A percentile compares a stretch with the other conserved stretches of the same genome.
Conservation (phyloP, 2,888 invertebrate genomes). For the Parthenolecanium corni region DNA sequence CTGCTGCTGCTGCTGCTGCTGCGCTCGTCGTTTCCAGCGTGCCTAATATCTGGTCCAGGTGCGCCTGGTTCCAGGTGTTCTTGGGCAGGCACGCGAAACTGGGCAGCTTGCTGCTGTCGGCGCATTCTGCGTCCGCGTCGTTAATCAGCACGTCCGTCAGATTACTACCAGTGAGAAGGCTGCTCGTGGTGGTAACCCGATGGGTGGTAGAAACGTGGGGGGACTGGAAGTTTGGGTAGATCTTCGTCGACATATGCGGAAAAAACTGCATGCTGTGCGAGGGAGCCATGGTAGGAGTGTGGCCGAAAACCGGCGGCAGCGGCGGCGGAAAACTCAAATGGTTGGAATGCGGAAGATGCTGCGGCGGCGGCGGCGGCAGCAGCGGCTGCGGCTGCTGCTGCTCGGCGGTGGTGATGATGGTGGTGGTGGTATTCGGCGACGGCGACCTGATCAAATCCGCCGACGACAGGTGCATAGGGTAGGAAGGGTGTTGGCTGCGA, state of each 20-base stretch:
- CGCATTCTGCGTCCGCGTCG: background rate
- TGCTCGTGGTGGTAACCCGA: conserved; percentile 35
- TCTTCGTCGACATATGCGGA: conserved; percentile 41
- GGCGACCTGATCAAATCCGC: conserved; percentile 31
- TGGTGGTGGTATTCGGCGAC: conserved; percentile 34
- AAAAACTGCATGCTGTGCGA: conserved; percentile 28
- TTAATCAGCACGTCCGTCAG: conserved; percentile 24
- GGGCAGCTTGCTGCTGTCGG: conserved; percentile 39
- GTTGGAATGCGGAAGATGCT: conserved; percentile 30
- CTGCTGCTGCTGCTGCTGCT: background rate
- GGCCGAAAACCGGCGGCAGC: conserved; percentile 34
- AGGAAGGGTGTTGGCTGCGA: conserved; percentile 4
- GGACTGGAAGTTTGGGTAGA: conserved; percentile 75
- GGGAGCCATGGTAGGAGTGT: conserved; percentile 36
- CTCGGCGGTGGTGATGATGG: conserved; percentile 33
- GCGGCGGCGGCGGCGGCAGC: conserved; percentile 33
- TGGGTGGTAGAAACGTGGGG: conserved; percentile 41
- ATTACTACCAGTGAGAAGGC: conserved; percentile 33
- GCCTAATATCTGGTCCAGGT: conserved; percentile 9
- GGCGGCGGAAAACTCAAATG: conserved; percentile 16
- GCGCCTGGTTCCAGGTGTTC: conserved; percentile 10
- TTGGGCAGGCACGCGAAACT: conserved; percentile 45
- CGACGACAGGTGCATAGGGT: conserved; percentile 32
- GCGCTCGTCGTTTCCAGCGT: conserved; percentile 7
- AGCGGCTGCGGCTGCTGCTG: conserved; percentile 38